These are phyloP conservation scores for Passer domesticus DNA, from an alignment of 2,113 vertebrate genomes.

Conservation along the genomic window DNA sequence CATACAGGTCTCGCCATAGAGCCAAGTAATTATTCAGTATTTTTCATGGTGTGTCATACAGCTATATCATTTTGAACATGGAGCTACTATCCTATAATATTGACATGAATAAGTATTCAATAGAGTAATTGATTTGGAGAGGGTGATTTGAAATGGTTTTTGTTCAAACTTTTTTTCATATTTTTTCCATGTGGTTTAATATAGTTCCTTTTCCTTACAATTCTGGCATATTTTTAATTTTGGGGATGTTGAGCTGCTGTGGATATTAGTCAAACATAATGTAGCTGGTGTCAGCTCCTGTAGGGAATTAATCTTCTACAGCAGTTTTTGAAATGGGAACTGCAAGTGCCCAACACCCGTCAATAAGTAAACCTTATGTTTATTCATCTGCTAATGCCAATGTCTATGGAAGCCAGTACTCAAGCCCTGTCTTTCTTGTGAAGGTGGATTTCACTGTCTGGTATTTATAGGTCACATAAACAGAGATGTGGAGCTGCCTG, in stretches of 20 bases:
- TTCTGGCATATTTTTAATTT: not conserved
- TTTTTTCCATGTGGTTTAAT: not conserved
- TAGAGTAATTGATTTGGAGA: not conserved
- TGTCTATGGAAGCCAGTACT: not conserved
- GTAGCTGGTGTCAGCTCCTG: not conserved
- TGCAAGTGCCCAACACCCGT: not conserved
- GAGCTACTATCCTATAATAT: not conserved
- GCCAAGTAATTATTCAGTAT: not conserved
- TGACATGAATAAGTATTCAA: not conserved
- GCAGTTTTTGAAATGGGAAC: not conserved
- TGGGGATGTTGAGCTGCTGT: not conserved
- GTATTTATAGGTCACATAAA: not conserved
- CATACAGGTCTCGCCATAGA: slow-evolving; percentile 43
- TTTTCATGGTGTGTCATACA: not conserved
- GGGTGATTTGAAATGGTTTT: not conserved
- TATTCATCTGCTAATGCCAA: not conserved
- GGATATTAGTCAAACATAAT: not conserved
- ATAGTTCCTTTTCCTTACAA: not conserved
- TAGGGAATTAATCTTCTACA: not conserved
- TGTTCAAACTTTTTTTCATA: not conserved
- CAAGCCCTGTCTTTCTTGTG: not conserved
- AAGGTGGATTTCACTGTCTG: not conserved
- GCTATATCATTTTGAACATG: not conserved
- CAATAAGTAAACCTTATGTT: not conserved
- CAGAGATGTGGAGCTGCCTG: not conserved